phyloP scores from a whole-genome alignment of 2,113 vertebrate species.

The Anthoscopus minutus region DNA sequence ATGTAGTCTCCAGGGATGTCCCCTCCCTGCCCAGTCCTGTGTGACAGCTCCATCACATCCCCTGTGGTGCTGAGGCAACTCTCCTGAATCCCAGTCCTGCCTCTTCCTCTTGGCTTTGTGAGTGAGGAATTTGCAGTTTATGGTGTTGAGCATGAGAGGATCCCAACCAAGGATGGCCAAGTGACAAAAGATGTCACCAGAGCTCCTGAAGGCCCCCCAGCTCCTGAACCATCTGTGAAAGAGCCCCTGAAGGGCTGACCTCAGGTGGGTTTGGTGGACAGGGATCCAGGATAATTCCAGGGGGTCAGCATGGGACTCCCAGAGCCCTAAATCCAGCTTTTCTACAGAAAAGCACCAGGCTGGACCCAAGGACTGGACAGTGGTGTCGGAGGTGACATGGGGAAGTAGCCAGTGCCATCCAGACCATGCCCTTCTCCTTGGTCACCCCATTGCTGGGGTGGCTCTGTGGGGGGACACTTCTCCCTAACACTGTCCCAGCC shows the following conservation, averaged over 20 bases:
- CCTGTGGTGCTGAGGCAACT: not conserved
- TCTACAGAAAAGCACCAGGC: not conserved
- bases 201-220: not conserved
- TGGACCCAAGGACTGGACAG: rapidly evolving
- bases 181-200: not conserved
- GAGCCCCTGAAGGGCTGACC: not conserved
- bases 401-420: not conserved
- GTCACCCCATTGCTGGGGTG: not conserved
- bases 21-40: not conserved
- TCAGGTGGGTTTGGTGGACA: not conserved
- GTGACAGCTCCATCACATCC: not conserved
- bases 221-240: not conserved
- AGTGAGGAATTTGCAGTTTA: not conserved
- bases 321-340: not conserved
- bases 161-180: not conserved
- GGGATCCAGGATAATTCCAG: not conserved
- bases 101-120: not conserved
- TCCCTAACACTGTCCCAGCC: rapidly evolving
- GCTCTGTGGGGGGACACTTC: not conserved
- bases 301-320: not conserved
- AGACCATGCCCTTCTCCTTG: rapidly evolving
- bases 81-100: not conserved
- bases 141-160: not conserved
- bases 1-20: not conserved
- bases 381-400: rapidly evolving